Evolutionary conservation across 1,140 invertebrate species (phyloP).

Genomic region (Pachyrhynchus sulphureomaculatus): DNA sequence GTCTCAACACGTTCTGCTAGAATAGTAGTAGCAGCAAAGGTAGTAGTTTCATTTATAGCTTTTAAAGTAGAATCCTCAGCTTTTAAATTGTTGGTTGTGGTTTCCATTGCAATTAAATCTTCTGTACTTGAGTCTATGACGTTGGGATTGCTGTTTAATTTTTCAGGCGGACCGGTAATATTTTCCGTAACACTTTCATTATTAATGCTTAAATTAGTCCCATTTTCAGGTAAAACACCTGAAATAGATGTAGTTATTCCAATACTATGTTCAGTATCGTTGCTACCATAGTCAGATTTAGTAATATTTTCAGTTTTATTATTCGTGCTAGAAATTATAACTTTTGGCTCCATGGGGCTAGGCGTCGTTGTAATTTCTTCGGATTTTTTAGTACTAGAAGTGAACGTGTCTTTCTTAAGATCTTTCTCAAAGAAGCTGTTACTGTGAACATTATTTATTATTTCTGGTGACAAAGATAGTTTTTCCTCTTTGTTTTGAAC

Average conservation of each 20-base stretch:
- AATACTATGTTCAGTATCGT: not conserved
- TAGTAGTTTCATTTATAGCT: not conserved
- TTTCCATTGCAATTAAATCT: conserved; percentile 48
- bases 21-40: not conserved
- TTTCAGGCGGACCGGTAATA: not conserved
- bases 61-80: not conserved
- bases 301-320: not conserved
- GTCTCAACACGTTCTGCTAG: too few species aligned
- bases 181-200: not conserved
- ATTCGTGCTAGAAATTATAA: not conserved
- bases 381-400: not conserved
- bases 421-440: conserved; percentile 41
- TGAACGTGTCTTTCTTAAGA: not conserved
- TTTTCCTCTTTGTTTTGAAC: not conserved
- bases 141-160: not conserved
- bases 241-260: not conserved
- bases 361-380: not conserved
- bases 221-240: not conserved
- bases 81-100: conserved; percentile 42
- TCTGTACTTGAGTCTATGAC: conserved; percentile 42
- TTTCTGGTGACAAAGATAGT: conserved; percentile 39
- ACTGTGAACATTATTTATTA: conserved; percentile 47
- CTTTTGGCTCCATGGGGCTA: not conserved
- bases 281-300: too few species aligned
- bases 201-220: too few species aligned